Conservation (phyloP, 2,888 invertebrate genomes). For the Apamea anceps region DNA sequence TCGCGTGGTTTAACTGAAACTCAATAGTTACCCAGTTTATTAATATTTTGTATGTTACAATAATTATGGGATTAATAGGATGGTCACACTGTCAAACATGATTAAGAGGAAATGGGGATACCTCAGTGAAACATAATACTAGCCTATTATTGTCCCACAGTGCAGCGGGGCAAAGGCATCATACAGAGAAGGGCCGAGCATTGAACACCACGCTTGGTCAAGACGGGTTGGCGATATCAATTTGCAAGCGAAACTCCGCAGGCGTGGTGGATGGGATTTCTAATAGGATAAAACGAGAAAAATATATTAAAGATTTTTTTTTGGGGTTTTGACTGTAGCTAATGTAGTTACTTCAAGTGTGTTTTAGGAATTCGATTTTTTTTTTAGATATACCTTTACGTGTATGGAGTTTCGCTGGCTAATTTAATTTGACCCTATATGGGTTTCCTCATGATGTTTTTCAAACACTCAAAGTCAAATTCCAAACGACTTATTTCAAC, state of each 20-base stretch:
- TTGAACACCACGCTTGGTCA: too few species aligned
- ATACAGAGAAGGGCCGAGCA: not conserved
- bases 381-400: too few species aligned
- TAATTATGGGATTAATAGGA: slow-evolving; percentile 3
- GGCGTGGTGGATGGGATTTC: too few species aligned
- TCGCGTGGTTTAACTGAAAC: slow-evolving; percentile 21
- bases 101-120: not conserved
- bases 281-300: too few species aligned
- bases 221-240: too few species aligned
- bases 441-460: not conserved
- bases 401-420: too few species aligned
- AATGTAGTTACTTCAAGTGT: not conserved
- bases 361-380: not conserved
- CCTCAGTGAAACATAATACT: not conserved
- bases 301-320: too few species aligned
- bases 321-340: too few species aligned
- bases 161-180: not conserved
- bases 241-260: too few species aligned
- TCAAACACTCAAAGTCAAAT: too few species aligned
- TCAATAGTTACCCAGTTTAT: not conserved
- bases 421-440: not conserved
- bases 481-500: too few species aligned
- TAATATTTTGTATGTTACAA: not conserved
- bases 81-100: not conserved
- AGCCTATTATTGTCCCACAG: not conserved